Evolutionary conservation across 2,797 vertebrate species (phyloP).

Genomic region (Myripristis jacobus): DNA sequence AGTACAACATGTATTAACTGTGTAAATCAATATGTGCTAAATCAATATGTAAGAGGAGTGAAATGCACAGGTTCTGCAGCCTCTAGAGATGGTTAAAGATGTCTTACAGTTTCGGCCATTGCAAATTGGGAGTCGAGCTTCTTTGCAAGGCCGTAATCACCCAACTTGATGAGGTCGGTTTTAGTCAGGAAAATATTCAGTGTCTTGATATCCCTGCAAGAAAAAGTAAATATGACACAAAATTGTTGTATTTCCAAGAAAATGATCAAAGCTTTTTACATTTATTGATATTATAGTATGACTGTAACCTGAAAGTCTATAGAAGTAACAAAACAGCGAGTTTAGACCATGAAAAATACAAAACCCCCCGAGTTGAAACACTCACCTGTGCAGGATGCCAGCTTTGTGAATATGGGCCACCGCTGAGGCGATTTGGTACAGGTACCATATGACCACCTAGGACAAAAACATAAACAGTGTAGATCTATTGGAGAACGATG

Average conservation of each 20-base stretch:
- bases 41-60: background rate
- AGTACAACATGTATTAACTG: background rate
- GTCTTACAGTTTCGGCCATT: conserved; percentile 96
- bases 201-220: conserved; percentile 96
- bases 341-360: background rate
- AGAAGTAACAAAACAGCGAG: background rate
- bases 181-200: conserved; percentile 99
- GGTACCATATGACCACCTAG: conserved; percentile 96
- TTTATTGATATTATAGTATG: background rate
- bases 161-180: conserved; percentile 97
- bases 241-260: background rate
- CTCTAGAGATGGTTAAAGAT: background rate
- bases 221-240: background rate
- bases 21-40: background rate
- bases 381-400: conserved; percentile 95
- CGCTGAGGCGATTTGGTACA: conserved; percentile 96
- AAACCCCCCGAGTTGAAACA: background rate
- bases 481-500: background rate
- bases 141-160: conserved; percentile 97
- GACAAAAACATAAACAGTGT: conserved; percentile 23
- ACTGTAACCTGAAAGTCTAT: no score
- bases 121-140: conserved; percentile 96
- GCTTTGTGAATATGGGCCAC: conserved; percentile 97
- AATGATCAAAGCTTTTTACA: background rate
- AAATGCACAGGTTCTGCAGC: background rate